Evolutionary conservation across 2,113 vertebrate genomes (phyloP).

Genomic region (Urocitellus parryii): DNA sequence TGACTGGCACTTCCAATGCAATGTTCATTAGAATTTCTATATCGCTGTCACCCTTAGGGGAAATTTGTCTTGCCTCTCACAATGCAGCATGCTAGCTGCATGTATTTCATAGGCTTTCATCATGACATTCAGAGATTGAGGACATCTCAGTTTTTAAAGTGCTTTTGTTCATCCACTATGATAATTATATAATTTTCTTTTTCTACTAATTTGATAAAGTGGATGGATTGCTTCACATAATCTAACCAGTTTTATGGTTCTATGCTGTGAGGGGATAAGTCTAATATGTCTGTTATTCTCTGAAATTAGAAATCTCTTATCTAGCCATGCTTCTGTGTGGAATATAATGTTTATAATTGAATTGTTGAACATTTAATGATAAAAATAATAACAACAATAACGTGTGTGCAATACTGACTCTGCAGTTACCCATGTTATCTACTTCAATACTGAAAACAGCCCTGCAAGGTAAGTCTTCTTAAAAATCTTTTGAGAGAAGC

Average conservation of each 20-base stretch:
- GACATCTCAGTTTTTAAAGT: not conserved
- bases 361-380: not conserved
- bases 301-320: not conserved
- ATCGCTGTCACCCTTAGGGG: not conserved
- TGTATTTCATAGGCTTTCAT: not conserved
- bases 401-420: accelerated
- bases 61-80: not conserved
- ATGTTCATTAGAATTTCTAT: not conserved
- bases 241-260: not conserved
- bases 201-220: not conserved
- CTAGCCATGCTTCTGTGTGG: not conserved
- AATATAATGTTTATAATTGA: not conserved
- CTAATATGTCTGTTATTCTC: not conserved
- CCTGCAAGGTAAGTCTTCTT: not conserved
- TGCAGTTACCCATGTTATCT: not conserved
- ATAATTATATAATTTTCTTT: not conserved
- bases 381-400: not conserved
- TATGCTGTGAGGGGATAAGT: not conserved
- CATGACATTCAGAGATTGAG: not conserved
- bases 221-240: not conserved
- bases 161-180: not conserved
- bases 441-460: not conserved
- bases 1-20: not conserved
- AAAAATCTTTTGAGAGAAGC: not conserved
- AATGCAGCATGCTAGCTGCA: not conserved